phyloP scores from a whole-genome alignment of 2,888 invertebrate genomes.

The Caenorhabditis afra region DNA sequence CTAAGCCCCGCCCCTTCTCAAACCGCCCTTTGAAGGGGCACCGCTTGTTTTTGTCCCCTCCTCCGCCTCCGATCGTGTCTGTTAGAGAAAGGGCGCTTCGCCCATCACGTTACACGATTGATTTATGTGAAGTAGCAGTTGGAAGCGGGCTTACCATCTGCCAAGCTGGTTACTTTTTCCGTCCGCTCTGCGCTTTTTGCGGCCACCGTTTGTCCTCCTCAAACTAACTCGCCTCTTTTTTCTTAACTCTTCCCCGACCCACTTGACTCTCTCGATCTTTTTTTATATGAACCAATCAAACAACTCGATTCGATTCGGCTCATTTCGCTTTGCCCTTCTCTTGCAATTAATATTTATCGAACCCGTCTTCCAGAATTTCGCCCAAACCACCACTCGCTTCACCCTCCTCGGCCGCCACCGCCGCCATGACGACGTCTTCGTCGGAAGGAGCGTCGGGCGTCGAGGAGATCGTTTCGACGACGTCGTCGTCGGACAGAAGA shows the following conservation, averaged over 20 bases:
- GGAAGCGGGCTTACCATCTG: constrained; percentile 39
- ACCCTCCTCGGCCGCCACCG: constrained; percentile 5
- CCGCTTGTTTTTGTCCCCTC: constrained; percentile 2
- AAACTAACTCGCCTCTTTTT: constrained; percentile 35
- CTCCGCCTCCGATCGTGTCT: too few relatives aligned
- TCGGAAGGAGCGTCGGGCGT: constrained; percentile 23
- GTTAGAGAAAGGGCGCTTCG: too few relatives aligned
- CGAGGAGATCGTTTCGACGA: constrained; percentile 25
- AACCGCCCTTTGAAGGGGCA: constrained; percentile 12
- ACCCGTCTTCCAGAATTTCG: constrained; percentile 44
- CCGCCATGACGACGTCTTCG: constrained; percentile 42
- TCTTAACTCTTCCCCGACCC: constrained; percentile 10
- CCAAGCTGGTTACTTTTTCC: constrained; percentile 49
- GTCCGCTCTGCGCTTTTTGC: constrained; percentile 36
- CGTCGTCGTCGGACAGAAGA: constrained; percentile 24
- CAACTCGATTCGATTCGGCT: constrained; percentile 20
- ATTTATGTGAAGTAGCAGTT: constrained; percentile 46
- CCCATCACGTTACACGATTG: constrained; percentile 20
- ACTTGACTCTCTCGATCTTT: constrained; percentile 23
- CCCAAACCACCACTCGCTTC: constrained; percentile 47
- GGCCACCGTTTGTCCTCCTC: constrained; percentile 26
- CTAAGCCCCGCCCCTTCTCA: not conserved
- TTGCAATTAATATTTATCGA: too few relatives aligned
- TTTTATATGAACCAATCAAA: constrained; percentile 54
- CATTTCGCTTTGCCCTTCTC: not conserved